Base-by-base conservation (phyloP, 2,113 vertebrate genomes). In the Clarias batrachus region DNA sequence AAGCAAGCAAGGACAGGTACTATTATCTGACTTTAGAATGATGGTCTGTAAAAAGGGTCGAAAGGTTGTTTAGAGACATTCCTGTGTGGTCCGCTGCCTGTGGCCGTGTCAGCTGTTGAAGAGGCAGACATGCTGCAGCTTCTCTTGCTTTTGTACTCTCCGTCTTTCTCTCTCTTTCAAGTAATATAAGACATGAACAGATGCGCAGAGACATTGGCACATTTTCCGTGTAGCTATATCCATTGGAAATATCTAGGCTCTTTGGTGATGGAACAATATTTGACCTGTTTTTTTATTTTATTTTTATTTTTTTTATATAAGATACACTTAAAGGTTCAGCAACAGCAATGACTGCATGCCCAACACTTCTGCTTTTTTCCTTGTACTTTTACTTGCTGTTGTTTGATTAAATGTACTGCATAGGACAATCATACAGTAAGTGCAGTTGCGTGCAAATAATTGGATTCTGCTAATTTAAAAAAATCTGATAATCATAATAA, bases 101-200 rank as follows among this genome's bases (percentile, higher is more conserved):
- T 48, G 62, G n/a, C 48, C 4, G 1, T 63, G 54, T 82, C 88
- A 89, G 86, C 83, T 89, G 88, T 86, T 65, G 37, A 81, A 65
- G 48, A 63, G 60, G 83, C 10, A 56, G 78, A 88, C 48, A 54
- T 77, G n/a, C 37, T 48, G 59, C 41, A 63, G 30, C 82, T 52
- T 62, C 68, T 81, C 25, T 41, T 68, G 41, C 60, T 73, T 85
- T 85, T 82, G 88, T 81, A 19, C 70, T 78, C 27, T 80, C n/a
- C 54, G 17, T 78, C 33, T 71, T 14, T 83, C 48, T 59, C 52
- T n/a, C 21, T 1, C 16, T 19, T 37, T 48, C 37, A 81, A 66
- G 85, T 81, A 89, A 86, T 25, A 30, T 68, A 89, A 88, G 80
- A 86, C 82, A 85, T 54, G 68, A 89, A 83, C 88, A 80, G 85